Evolutionary conservation across 2,888 invertebrate genomes (phyloP), one percentile per base, ranked within the genome.

Genomic region (Psylliodes chrysocephalus): DNA sequence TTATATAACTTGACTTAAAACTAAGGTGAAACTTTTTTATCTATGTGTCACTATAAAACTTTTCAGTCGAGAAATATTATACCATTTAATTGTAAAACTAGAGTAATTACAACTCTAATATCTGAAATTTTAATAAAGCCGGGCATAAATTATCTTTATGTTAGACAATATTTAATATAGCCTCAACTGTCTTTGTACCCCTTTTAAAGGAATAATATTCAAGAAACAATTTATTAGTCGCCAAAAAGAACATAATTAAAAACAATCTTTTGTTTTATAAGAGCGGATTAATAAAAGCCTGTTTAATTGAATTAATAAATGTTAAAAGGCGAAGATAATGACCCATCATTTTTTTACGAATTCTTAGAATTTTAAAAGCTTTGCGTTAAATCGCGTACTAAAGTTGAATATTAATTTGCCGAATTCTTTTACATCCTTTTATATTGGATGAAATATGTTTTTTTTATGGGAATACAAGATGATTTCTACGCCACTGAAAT

Each of bases 301-400:
- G 2, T 46, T 46, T 46, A 12, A 22, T 46, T 46, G 46, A 22
- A 46, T 46, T 46, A 46, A 46, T 46, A 46, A 46, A 46, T 46
- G 46, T 46, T 46, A 5, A 22, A 46, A 22, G 14, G 12, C 10
- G 8, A 46, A 18, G 14, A 19, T 44, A 44, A 15, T 44, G 18
- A 14, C 18, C 17, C 5, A 6, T 6, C 44, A 44, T 44, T 44
- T 15, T 44, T 44, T 15, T 19, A 17, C 17, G 15, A 15, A 40
- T 44, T 44, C 6, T 10, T n/a, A 19, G 17, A 15, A 14, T 17
- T 44, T 15, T 17, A 17, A 15, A 44, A 44, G 33, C 18, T 44
- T 14, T 6, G 18, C 44, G 19, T 44, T 44, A 44, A 10, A 33
- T 33, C 10, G 22, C 22, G 6, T 22, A 22, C 22, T 22, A 22